These are phyloP conservation scores for Drosophila varians DNA, from an alignment of 1,140 invertebrate species.

Conservation along the genomic window DNA sequence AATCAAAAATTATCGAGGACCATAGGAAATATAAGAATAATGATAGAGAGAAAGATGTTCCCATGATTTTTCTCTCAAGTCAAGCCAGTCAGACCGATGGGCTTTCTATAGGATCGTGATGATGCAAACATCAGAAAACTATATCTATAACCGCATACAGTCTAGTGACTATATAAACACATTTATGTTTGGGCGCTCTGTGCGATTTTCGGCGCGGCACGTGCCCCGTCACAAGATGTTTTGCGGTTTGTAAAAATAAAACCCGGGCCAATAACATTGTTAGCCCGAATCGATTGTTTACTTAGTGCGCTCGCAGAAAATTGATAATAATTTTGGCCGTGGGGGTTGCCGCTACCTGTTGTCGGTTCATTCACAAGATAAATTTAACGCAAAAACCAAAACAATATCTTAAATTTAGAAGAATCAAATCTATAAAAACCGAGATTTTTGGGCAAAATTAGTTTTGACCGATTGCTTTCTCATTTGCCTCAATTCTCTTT, in stretches of 20 bases:
- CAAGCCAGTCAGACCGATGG: not conserved
- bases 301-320: slow-evolving; percentile 50
- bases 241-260: slow-evolving; percentile 61
- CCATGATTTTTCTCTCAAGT: too few species aligned
- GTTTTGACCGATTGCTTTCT: not conserved
- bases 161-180: slow-evolving; percentile 5
- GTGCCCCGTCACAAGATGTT: slow-evolving; percentile 49
- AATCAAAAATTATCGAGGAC: too few species aligned
- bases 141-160: slow-evolving; percentile 18
- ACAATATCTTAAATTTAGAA: slow-evolving; percentile 78
- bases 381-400: slow-evolving; percentile 79
- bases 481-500: not conserved
- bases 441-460: slow-evolving; percentile 15
- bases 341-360: slow-evolving; percentile 36
- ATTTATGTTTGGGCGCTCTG: slow-evolving; percentile 2
- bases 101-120: not conserved
- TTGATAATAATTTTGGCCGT: slow-evolving; percentile 56
- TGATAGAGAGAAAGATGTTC: too few species aligned
- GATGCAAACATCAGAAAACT: slow-evolving; percentile 33
- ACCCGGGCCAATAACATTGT: slow-evolving; percentile 52
- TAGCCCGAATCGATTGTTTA: slow-evolving; percentile 66
- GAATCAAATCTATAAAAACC: slow-evolving; percentile 62
- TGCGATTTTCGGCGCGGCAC: slow-evolving; percentile 67
- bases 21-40: slow-evolving; percentile 3
- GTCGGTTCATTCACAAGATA: slow-evolving; percentile 63